Conservation (phyloP, 2,888 invertebrate genomes). For the Cephalotes varians region DNA sequence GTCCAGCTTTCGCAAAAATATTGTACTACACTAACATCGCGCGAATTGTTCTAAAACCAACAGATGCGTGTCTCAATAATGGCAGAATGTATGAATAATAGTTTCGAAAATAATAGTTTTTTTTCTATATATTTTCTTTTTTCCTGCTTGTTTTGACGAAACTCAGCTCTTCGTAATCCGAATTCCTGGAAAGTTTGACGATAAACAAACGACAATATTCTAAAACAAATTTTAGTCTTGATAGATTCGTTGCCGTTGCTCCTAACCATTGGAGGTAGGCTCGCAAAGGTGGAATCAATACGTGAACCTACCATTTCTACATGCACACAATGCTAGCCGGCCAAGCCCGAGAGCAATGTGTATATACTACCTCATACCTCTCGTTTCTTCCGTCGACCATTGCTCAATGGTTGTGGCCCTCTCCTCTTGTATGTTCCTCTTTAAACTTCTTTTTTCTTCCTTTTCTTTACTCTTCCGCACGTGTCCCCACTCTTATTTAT, state of each 20-base stretch:
- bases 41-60: neutral
- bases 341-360: conserved; percentile 33
- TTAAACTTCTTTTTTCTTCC: neutral
- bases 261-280: conserved; percentile 63
- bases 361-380: conserved; percentile 9
- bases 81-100: neutral
- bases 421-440: neutral
- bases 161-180: neutral
- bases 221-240: conserved; percentile 10
- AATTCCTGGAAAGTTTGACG: neutral
- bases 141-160: neutral
- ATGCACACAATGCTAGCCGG: conserved; percentile 47
- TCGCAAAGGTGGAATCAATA: conserved; percentile 75
- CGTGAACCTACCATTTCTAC: conserved; percentile 66
- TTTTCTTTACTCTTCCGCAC: neutral
- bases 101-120: neutral
- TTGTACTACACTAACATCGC: neutral
- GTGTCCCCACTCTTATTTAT: neutral
- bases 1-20: neutral
- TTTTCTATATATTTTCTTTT: neutral
- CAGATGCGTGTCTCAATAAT: neutral
- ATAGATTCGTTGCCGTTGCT: conserved; percentile 54
- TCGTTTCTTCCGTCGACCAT: conserved; percentile 10
- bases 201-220: neutral
- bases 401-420: neutral